Percentiles rank a stretch among this genome's conserved stretches.
Evolutionary conservation across 2,797 vertebrate species (phyloP).

Genomic region (Leptatherina wallacei): DNA sequence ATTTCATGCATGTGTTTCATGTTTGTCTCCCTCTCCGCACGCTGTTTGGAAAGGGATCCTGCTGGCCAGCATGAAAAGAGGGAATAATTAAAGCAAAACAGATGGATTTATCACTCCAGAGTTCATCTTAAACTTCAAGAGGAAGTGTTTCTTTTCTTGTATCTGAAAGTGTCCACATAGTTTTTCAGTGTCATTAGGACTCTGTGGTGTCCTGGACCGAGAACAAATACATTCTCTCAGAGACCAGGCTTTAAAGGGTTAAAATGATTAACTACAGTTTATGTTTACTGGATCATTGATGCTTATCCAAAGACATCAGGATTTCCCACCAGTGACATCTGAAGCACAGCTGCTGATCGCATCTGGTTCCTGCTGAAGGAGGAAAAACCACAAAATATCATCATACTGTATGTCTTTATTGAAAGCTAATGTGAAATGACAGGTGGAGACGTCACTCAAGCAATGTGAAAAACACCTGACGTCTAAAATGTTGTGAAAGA

Average conservation of each 20-base stretch:
- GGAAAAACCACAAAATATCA: background rate
- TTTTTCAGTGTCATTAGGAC: conserved; percentile 19
- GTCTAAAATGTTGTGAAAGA: background rate
- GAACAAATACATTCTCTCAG: conserved; percentile 24
- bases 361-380: conserved; percentile 44
- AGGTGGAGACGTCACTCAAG: background rate
- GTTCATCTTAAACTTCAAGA: conserved; percentile 15
- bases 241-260: conserved; percentile 20
- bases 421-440: background rate
- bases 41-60: background rate
- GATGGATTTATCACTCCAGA: background rate
- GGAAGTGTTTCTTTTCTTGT: background rate
- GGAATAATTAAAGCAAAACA: conserved; percentile 1
- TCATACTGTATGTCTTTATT: background rate
- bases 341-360: conserved; percentile 54
- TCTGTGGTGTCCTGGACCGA: conserved; percentile 20
- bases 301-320: conserved; percentile 54
- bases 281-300: conserved; percentile 53
- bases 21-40: background rate
- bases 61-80: background rate
- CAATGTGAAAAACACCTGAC: background rate
- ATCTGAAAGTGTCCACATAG: conserved; percentile 6
- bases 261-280: conserved; percentile 49
- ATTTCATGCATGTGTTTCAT: background rate
- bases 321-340: conserved; percentile 57